phyloP scores from a whole-genome alignment of 1,140 invertebrate genomes.

The Dendrolimus kikuchii region DNA sequence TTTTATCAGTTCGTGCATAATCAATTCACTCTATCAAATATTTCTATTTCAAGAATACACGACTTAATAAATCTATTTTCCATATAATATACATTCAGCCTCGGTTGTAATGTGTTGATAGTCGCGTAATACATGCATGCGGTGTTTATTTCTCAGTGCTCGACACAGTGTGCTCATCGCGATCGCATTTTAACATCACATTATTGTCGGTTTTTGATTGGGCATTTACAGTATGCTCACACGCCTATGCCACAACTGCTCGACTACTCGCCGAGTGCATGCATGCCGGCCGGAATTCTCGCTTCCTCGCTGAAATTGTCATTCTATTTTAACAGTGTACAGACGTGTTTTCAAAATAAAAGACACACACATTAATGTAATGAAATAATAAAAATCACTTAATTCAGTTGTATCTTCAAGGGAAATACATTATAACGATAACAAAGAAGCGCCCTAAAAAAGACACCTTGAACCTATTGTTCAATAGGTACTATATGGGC shows the following conservation, averaged over 20 bases:
- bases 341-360: no score
- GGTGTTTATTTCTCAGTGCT: conserved; percentile 11
- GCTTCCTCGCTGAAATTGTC: no score
- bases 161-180: not conserved
- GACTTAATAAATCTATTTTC: conserved; percentile 12
- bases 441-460: no score
- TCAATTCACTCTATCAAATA: conserved; percentile 7
- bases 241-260: not conserved
- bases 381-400: no score
- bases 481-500: no score
- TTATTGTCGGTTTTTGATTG: conserved; percentile 5
- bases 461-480: no score
- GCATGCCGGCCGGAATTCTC: no score
- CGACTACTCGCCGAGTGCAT: no score
- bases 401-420: no score
- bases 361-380: no score
- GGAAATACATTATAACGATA: no score
- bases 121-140: conserved; percentile 2
- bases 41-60: conserved; percentile 1
- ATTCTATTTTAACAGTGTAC: no score
- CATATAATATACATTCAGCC: conserved; percentile 17
- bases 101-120: conserved; percentile 14
- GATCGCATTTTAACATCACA: conserved; percentile 5
- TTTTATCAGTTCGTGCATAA: conserved; percentile 11
- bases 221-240: not conserved